phyloP scores from a whole-genome alignment of 2,113 vertebrate genomes.

The Lagopus leucura region DNA sequence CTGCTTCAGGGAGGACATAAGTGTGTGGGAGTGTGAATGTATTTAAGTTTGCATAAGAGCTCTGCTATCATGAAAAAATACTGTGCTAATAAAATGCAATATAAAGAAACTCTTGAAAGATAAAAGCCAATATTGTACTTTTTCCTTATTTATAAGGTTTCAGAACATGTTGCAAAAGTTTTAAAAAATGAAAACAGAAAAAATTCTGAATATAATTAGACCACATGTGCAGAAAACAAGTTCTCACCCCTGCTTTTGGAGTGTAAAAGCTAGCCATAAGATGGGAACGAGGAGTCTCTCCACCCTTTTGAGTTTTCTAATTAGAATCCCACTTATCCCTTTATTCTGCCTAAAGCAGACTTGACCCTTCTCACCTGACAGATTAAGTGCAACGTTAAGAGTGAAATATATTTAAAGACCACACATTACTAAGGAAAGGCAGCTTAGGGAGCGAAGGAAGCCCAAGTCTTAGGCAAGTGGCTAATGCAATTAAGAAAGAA shows the following conservation, averaged over 20 bases:
- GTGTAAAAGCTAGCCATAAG: not conserved
- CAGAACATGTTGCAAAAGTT: not conserved
- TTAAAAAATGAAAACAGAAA: not conserved
- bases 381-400: constrained; percentile 36
- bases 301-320: not conserved
- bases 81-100: not conserved
- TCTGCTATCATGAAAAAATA: not conserved
- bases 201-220: not conserved
- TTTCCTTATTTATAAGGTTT: not conserved
- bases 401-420: constrained; percentile 41
- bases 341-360: constrained; percentile 21
- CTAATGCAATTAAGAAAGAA: constrained; percentile 82
- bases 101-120: not conserved
- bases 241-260: not conserved
- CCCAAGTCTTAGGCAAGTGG: constrained; percentile 73
- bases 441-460: constrained; percentile 22
- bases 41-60: not conserved
- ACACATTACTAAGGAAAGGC: constrained; percentile 47
- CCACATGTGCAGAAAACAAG: not conserved
- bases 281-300: not conserved
- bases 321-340: constrained; percentile 10
- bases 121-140: not conserved
- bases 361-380: constrained; percentile 32
- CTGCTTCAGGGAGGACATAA: not conserved
- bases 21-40: not conserved